Evolutionary conservation across 2,113 vertebrate species (phyloP).

Genomic region (Castor canadensis): DNA sequence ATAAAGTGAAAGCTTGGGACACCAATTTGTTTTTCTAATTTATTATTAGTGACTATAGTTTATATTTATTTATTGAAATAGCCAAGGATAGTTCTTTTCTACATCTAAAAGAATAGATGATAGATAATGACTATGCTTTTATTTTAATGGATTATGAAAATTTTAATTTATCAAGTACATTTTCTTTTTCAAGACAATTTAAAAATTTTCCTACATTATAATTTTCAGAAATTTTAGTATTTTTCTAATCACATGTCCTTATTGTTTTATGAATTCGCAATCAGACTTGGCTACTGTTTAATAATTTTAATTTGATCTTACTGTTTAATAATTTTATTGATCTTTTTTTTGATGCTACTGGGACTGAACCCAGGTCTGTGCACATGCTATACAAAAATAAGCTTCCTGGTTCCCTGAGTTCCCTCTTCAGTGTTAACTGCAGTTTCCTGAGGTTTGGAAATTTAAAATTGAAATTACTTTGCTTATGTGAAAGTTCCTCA

Average conservation of each 20-base stretch:
- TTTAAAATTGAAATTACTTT: slow-evolving; percentile 75
- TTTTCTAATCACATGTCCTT: slow-evolving; percentile 21
- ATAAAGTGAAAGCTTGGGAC: neutral
- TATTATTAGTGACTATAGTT: slow-evolving; percentile 23
- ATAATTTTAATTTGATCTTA: slow-evolving; percentile 20
- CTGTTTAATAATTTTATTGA: no score
- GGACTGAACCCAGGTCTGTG: no score
- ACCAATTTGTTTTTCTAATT: neutral
- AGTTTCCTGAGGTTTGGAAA: slow-evolving; percentile 54
- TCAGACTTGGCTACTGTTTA: slow-evolving; percentile 18
- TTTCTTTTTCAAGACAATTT: slow-evolving; percentile 47
- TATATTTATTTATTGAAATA: neutral
- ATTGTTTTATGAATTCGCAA: slow-evolving; percentile 60
- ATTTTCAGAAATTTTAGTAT: slow-evolving; percentile 47
- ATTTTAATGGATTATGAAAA: slow-evolving; percentile 4
- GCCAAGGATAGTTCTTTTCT: slow-evolving; percentile 12
- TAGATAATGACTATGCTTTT: slow-evolving; percentile 8
- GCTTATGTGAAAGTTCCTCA: neutral
- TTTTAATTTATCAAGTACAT: slow-evolving; percentile 62
- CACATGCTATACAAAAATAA: neutral
- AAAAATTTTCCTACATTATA: neutral
- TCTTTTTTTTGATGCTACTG: no score
- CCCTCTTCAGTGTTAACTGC: neutral
- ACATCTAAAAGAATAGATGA: no score
- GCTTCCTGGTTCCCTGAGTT: neutral